Evolutionary conservation across 2,113 vertebrate genomes (phyloP).

Genomic region (Etia nguti): DNA sequence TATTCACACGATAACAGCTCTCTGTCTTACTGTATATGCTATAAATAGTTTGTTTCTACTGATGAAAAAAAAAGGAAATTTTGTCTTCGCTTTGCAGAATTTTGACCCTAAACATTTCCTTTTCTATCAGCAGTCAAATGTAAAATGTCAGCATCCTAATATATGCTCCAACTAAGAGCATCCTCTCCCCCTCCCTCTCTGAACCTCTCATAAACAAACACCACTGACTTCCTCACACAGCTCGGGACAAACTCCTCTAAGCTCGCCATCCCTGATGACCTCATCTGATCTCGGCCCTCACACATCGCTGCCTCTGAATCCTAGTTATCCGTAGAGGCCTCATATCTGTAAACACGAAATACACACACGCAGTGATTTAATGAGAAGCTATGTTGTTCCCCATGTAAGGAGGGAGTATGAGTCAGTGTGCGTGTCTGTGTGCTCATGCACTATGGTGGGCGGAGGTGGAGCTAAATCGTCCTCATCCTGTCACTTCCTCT

Average conservation of each 20-base stretch:
- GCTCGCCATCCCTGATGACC: constrained; percentile 29
- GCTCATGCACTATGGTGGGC: constrained; percentile 13
- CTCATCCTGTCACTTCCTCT: constrained; percentile 65
- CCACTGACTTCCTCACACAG: background rate
- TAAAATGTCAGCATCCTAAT: background rate
- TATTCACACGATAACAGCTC: background rate
- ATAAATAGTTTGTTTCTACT: constrained; percentile 47
- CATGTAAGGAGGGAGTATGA: constrained; percentile 41
- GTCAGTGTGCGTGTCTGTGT: constrained; percentile 33
- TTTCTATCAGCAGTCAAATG: background rate
- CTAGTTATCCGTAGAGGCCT: constrained; percentile 32
- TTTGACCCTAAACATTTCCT: background rate
- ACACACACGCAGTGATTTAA: constrained; percentile 10
- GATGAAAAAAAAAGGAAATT: background rate
- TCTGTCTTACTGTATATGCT: background rate
- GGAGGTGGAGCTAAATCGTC: constrained; percentile 36
- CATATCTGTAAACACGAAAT: constrained; percentile 29
- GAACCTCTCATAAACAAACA: background rate
- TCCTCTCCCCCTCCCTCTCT: background rate
- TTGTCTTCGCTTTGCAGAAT: background rate
- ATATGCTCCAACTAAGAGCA: background rate
- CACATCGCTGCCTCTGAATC: constrained; percentile 30
- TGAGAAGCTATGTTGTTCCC: constrained; percentile 16
- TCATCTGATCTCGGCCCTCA: constrained; percentile 45
- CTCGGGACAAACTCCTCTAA: background rate